A percentile compares a stretch with the other conserved stretches of the same genome.
These are phyloP conservation scores for Sinotaia quadrata DNA, from an alignment of 2,888 invertebrate genomes.

Conservation along the genomic window DNA sequence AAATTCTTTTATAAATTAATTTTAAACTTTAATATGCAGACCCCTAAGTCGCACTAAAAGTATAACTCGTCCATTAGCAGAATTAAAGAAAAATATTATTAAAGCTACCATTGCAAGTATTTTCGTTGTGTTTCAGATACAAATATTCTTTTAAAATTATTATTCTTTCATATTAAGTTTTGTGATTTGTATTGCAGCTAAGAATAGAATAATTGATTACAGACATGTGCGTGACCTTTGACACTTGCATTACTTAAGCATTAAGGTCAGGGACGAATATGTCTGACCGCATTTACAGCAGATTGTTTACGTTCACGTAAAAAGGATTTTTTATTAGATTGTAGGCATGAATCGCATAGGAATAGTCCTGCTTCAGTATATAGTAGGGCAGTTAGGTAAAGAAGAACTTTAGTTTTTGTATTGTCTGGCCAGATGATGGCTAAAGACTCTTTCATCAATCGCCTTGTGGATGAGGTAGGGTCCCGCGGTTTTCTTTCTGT, in stretches of 20 bases:
- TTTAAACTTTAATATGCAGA: too few species aligned
- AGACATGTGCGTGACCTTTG: conserved; percentile 39
- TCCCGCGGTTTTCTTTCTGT: too few species aligned
- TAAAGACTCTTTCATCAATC: conserved; percentile 20
- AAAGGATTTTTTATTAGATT: too few species aligned
- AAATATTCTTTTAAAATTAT: background rate
- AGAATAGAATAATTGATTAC: background rate
- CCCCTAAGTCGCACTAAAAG: background rate
- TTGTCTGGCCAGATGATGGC: conserved; percentile 17
- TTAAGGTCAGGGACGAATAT: conserved; percentile 35
- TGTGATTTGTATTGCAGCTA: background rate
- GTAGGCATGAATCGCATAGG: too few species aligned
- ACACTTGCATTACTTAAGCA: conserved; percentile 3
- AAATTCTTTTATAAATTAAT: too few species aligned
- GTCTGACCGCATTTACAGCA: conserved; percentile 13
- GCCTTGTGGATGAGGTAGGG: conserved; percentile 24
- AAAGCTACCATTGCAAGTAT: too few species aligned
- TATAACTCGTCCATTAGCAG: background rate
- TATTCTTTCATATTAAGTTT: background rate
- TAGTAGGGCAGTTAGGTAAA: background rate
- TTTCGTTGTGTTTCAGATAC: background rate
- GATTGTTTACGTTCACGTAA: conserved; percentile 33
- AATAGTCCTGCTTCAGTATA: too few species aligned
- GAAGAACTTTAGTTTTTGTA: background rate
- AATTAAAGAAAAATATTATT: background rate